Evolutionary conservation across 2,888 invertebrate species (phyloP).

Genomic region (Mystacides longicornis): DNA sequence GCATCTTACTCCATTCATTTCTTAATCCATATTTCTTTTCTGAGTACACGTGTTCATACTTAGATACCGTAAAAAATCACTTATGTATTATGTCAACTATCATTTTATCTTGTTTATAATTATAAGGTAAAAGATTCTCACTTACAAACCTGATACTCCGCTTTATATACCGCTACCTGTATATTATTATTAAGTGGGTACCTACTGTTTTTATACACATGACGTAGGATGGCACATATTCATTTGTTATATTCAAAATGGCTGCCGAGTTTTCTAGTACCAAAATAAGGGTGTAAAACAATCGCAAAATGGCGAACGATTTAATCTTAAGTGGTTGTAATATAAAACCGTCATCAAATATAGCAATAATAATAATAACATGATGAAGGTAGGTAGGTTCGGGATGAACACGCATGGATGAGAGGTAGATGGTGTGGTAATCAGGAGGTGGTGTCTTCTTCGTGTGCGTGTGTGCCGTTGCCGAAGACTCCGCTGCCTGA

Average conservation of each 20-base stretch:
- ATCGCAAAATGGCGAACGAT: constrained; percentile 24
- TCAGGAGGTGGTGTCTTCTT: not conserved
- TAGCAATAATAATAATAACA: not conserved
- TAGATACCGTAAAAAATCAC: too few species aligned
- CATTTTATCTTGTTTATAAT: too few species aligned
- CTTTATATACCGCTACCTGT: too few species aligned
- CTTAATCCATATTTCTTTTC: too few species aligned
- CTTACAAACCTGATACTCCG: too few species aligned
- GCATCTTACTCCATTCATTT: too few species aligned
- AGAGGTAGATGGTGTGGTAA: not conserved
- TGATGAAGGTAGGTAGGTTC: not conserved
- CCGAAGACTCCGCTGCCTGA: not conserved
- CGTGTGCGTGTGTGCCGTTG: not conserved
- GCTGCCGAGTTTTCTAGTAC: not conserved
- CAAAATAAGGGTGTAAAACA: constrained; percentile 13
- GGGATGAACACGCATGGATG: not conserved
- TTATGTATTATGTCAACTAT: too few species aligned
- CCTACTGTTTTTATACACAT: too few species aligned
- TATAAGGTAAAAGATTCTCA: too few species aligned
- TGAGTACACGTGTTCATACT: too few species aligned
- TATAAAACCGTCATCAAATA: constrained; percentile 24
- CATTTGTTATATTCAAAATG: constrained; percentile 1
- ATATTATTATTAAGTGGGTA: too few species aligned
- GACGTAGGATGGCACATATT: too few species aligned
- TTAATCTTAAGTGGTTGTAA: constrained; percentile 25